phyloP scores from a whole-genome alignment of 2,888 invertebrate species.

The Coelopa pilipes region DNA sequence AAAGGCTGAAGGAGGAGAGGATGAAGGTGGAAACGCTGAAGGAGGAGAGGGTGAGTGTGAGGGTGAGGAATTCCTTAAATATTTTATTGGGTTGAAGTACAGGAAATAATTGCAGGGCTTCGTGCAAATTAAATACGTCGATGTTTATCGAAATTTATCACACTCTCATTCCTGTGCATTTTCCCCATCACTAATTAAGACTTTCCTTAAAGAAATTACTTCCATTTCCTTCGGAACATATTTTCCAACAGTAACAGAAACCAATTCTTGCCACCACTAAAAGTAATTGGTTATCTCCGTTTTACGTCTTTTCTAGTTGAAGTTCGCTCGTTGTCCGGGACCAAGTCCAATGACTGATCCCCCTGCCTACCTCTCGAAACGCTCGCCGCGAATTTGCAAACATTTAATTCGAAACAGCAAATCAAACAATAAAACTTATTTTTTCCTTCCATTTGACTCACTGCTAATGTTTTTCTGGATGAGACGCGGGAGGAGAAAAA shows the following conservation, averaged over 20 bases:
- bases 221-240: not conserved
- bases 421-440: slow-evolving; percentile 29
- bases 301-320: not conserved
- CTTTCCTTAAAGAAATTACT: too few relatives aligned
- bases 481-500: slow-evolving; percentile 26
- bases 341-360: too few relatives aligned
- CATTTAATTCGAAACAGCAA: not conserved
- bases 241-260: too few relatives aligned
- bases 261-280: not conserved
- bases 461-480: not conserved
- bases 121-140: not conserved
- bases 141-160: too few relatives aligned
- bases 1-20: slow-evolving; percentile 6
- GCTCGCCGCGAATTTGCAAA: too few relatives aligned
- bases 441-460: too few relatives aligned
- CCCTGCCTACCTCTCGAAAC: too few relatives aligned
- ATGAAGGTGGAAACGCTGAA: too few relatives aligned
- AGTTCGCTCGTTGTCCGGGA: too few relatives aligned
- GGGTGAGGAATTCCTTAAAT: not conserved
- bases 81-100: not conserved
- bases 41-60: slow-evolving; percentile 8
- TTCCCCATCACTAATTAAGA: too few relatives aligned
- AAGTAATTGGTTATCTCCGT: slow-evolving; percentile 12
- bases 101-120: slow-evolving; percentile 12
- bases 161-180: too few relatives aligned